These are phyloP conservation scores for Microtus richardsoni DNA, from an alignment of 2,113 vertebrate genomes.

Conservation along the genomic window DNA sequence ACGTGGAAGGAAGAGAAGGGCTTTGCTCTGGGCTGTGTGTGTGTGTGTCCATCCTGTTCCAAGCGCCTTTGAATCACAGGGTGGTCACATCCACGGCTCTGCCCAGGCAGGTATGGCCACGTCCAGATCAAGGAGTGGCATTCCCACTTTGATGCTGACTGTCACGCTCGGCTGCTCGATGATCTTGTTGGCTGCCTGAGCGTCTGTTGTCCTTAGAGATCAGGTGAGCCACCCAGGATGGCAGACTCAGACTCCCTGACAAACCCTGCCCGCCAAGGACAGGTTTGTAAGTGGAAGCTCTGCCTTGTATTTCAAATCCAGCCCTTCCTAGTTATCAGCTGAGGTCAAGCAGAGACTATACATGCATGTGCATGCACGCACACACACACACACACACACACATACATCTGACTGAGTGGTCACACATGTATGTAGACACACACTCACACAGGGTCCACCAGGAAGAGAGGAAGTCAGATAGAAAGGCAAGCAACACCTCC, in stretches of 20 bases:
- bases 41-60: slow-evolving; percentile 63
- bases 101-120: slow-evolving; percentile 90
- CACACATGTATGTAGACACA: background rate
- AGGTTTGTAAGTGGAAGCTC: background rate
- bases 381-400: too few relatives aligned
- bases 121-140: slow-evolving; percentile 91
- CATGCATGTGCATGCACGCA: too few relatives aligned
- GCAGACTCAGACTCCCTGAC: slow-evolving; percentile 73
- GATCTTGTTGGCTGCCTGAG: slow-evolving; percentile 90
- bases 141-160: slow-evolving; percentile 90
- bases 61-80: slow-evolving; percentile 90
- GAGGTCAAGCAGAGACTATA: background rate
- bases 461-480: background rate
- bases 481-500: background rate
- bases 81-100: slow-evolving; percentile 92
- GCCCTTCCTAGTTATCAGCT: background rate
- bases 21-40: slow-evolving; percentile 32
- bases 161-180: slow-evolving; percentile 88
- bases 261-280: background rate
- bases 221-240: slow-evolving; percentile 85
- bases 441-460: background rate
- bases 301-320: background rate
- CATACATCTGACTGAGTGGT: fast-evolving
- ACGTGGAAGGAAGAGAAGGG: slow-evolving; percentile 82
- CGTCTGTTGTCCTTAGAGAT: slow-evolving; percentile 90